These are phyloP conservation scores for Drosophila nigrodunni DNA, from an alignment of 1,140 invertebrate genomes.

Conservation along the genomic window DNA sequence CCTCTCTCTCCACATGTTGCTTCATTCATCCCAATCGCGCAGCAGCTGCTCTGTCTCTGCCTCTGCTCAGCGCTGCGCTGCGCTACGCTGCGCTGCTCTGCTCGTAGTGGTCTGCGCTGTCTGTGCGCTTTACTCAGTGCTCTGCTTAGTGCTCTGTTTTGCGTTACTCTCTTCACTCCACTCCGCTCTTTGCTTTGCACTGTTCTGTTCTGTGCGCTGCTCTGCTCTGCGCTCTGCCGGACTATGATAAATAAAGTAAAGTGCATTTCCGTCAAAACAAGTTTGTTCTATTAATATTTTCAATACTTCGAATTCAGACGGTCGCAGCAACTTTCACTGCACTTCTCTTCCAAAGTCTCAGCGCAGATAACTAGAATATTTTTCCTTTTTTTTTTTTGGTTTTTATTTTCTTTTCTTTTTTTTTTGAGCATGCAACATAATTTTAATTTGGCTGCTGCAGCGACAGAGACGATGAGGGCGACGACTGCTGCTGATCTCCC, in stretches of 20 bases:
- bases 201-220: neutral
- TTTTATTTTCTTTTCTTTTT: neutral
- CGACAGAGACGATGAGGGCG: constrained; percentile 14
- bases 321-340: constrained; percentile 74
- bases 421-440: constrained; percentile 55
- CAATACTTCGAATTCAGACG: constrained; percentile 80
- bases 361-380: constrained; percentile 70
- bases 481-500: constrained; percentile 59
- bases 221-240: constrained; percentile 45
- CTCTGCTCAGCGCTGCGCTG: neutral
- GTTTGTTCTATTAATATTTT: constrained; percentile 84
- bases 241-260: constrained; percentile 83
- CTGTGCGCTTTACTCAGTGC: too few relatives aligned
- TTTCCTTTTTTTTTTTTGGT: constrained; percentile 24
- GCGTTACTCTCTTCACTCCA: neutral
- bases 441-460: constrained; percentile 72
- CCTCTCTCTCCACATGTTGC: constrained; percentile 73
- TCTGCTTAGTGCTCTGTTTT: neutral
- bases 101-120: too few relatives aligned
- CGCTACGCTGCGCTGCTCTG: neutral
- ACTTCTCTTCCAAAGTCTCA: constrained; percentile 30
- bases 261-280: constrained; percentile 83
- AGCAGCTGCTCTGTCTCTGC: too few relatives aligned
- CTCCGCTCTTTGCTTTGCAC: neutral
- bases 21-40: constrained; percentile 71